Percentiles rank a stretch among this genome's conserved stretches.
Evolutionary conservation across 1,140 invertebrate species (phyloP).

Genomic region (Lutraria rhynchaena): DNA sequence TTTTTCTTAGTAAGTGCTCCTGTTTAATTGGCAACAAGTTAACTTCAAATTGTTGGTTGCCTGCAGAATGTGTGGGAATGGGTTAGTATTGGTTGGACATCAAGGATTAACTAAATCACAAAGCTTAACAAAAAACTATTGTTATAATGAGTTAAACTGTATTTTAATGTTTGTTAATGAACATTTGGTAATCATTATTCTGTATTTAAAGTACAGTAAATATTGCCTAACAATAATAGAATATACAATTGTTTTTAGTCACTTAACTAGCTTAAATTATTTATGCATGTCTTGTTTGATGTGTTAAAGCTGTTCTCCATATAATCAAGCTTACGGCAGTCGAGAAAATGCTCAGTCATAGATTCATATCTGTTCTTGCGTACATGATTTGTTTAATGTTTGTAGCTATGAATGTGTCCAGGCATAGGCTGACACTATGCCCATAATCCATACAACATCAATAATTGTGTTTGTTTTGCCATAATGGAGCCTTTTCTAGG

Average conservation of each 20-base stretch:
- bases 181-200: no score
- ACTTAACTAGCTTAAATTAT: neutral
- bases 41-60: no score
- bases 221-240: neutral
- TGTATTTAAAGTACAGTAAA: no score
- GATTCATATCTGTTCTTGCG: neutral
- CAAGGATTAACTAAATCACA: no score
- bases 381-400: neutral
- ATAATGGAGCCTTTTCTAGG: slow-evolving; percentile 19
- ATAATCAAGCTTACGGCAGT: neutral
- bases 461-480: slow-evolving; percentile 38
- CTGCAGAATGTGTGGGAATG: no score
- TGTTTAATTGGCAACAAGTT: no score
- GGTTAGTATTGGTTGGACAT: no score
- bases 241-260: neutral
- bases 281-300: neutral
- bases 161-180: no score
- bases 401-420: neutral
- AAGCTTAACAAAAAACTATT: no score
- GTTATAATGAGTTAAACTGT: no score
- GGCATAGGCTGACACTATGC: neutral
- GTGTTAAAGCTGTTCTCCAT: neutral
- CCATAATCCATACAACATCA: slow-evolving; percentile 45
- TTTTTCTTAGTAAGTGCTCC: no score
- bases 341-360: neutral